phyloP scores from a whole-genome alignment of 2,113 vertebrate species.

The Rynchops niger region DNA sequence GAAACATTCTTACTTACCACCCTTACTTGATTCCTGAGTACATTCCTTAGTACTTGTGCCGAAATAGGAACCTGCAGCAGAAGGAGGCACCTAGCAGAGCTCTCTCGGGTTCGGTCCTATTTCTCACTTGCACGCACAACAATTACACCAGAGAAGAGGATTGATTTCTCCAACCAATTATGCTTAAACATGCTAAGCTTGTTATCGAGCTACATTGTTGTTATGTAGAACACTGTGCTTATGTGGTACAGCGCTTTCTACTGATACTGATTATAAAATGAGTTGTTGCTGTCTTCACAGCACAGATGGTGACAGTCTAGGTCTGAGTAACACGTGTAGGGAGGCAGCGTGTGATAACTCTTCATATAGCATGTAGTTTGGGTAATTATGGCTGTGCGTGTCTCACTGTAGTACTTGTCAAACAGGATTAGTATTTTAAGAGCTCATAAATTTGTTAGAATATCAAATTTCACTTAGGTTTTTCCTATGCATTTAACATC shows the following conservation, averaged over 20 bases:
- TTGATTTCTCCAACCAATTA: slow-evolving; percentile 53
- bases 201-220: neutral
- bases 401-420: neutral
- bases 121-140: neutral
- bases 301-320: neutral
- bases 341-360: neutral
- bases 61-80: neutral
- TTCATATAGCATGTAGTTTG: neutral
- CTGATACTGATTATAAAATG: neutral
- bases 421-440: neutral
- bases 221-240: neutral
- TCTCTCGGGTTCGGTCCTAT: neutral
- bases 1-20: slow-evolving; percentile 8
- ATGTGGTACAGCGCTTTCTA: neutral
- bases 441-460: neutral
- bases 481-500: neutral
- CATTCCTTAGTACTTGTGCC: neutral
- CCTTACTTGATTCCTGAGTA: neutral
- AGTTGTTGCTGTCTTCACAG: slow-evolving; percentile 18
- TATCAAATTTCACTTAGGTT: neutral
- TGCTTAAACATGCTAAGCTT: slow-evolving; percentile 49
- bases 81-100: neutral
- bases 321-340: neutral
- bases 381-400: neutral
- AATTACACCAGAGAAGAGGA: neutral